phyloP scores from a whole-genome alignment of 2,888 invertebrate genomes.

The Platerodrilus igneus region DNA sequence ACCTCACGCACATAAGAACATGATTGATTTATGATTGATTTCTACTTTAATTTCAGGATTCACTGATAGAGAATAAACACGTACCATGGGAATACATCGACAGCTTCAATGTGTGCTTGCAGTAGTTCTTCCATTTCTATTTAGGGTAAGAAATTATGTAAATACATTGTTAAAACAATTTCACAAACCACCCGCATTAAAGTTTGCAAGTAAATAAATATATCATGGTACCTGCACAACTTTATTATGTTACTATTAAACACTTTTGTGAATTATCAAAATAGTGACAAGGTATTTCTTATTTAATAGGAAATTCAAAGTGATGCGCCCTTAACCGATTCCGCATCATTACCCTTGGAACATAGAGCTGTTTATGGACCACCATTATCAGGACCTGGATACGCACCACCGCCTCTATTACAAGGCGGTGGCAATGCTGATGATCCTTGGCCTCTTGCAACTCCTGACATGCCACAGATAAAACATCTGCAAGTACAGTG shows the following conservation, averaged over 20 bases:
- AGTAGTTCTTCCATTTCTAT: too few species aligned
- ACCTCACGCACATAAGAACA: conserved; percentile 21
- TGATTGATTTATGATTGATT: conserved; percentile 32
- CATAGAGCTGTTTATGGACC: conserved; percentile 75
- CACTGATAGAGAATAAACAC: conserved; percentile 36
- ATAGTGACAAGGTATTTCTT: conserved; percentile 24
- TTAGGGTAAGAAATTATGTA: conserved; percentile 35
- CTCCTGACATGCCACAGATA: conserved; percentile 88
- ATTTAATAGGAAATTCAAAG: conserved; percentile 69
- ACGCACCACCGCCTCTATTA: conserved; percentile 41
- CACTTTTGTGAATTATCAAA: neutral
- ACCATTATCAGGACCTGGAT: conserved; percentile 52
- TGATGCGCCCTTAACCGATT: conserved; percentile 74
- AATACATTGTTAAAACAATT: conserved; percentile 2
- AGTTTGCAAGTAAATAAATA: conserved; percentile 17
- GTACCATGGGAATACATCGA: too few species aligned
- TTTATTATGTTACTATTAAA: conserved; percentile 9
- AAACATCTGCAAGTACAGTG: conserved; percentile 92
- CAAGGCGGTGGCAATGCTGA: conserved; percentile 55
- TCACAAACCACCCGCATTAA: conserved; percentile 10
- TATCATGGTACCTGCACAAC: conserved; percentile 19
- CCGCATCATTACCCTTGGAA: conserved; percentile 75
- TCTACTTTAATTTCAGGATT: conserved; percentile 43
- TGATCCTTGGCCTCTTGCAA: conserved; percentile 84
- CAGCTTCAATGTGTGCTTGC: too few species aligned